A percentile compares a stretch with the other conserved stretches of the same genome.
Conservation (phyloP, 2,888 invertebrate species). For the Zele albiditarsus region DNA sequence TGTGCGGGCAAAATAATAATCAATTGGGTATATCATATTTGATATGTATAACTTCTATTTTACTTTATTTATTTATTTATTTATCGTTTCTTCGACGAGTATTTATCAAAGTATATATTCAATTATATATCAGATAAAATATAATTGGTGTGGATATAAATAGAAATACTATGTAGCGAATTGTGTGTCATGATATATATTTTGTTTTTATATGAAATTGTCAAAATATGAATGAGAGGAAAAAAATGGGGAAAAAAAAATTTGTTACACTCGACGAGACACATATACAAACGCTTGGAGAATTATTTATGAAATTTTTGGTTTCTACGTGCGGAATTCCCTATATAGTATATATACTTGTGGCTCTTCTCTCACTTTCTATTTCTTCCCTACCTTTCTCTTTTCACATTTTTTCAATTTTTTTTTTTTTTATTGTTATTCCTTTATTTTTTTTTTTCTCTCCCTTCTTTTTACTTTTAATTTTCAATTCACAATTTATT, state of each 20-base stretch:
- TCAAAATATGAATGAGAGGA: too few species aligned
- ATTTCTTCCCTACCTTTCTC: slow-evolving; percentile 48
- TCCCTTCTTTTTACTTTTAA: background rate
- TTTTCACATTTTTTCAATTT: slow-evolving; percentile 14
- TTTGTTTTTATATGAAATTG: too few species aligned
- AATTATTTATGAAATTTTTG: slow-evolving; percentile 63
- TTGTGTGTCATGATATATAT: too few species aligned
- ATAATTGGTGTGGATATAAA: too few species aligned
- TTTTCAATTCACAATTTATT: background rate
- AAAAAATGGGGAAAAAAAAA: too few species aligned
- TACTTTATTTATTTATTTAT: too few species aligned
- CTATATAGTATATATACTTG: slow-evolving; percentile 26
- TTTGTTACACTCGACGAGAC: slow-evolving; percentile 29
- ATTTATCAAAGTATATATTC: background rate
- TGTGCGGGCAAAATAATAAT: slow-evolving; percentile 2
- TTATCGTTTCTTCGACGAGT: background rate
- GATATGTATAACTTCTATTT: background rate
- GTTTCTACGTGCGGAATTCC: slow-evolving; percentile 60
- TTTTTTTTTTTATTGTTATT: background rate
- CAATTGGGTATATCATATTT: slow-evolving; percentile 1
- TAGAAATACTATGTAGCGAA: too few species aligned
- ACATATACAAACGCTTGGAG: slow-evolving; percentile 45
- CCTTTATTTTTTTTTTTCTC: slow-evolving; percentile 8
- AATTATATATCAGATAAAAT: background rate
- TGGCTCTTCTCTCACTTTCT: slow-evolving; percentile 51